Percentiles rank a stretch among this genome's conserved stretches.
Evolutionary conservation across 37 sponge, comb jelly and placozoan species (phyloP).

Genomic region (Theonella swinhoei): DNA sequence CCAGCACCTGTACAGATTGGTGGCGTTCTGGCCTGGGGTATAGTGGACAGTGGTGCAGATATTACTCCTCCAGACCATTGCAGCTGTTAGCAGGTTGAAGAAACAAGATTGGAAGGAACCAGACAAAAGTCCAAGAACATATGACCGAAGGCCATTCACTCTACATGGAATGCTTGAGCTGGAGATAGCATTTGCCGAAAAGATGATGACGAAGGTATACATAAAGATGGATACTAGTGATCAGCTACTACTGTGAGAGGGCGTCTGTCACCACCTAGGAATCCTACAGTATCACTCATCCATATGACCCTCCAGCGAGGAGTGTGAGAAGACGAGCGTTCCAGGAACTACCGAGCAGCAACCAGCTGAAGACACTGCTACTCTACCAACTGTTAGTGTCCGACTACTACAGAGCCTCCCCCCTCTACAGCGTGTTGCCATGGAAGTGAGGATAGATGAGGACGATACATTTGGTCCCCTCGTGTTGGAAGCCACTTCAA

Average conservation of each 20-base stretch:
- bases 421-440: too few relatives aligned
- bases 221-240: slow-evolving; percentile 50
- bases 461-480: too few relatives aligned
- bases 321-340: too few relatives aligned
- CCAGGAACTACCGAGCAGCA: too few relatives aligned
- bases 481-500: too few relatives aligned
- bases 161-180: slow-evolving; percentile 46
- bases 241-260: slow-evolving; percentile 45
- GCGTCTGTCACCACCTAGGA: slow-evolving; percentile 51
- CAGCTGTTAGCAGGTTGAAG: slow-evolving; percentile 7
- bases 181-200: slow-evolving; percentile 26
- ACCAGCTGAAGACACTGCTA: too few relatives aligned
- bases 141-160: slow-evolving; percentile 21
- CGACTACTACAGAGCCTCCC: too few relatives aligned
- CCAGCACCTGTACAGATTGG: slow-evolving; percentile 24
- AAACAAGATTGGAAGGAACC: slow-evolving; percentile 14
- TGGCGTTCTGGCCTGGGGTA: slow-evolving; percentile 28
- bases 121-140: slow-evolving; percentile 30
- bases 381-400: too few relatives aligned
- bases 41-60: slow-evolving; percentile 45
- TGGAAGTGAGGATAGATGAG: too few relatives aligned
- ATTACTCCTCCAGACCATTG: slow-evolving; percentile 29
- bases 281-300: slow-evolving; percentile 43
- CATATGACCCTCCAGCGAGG: too few relatives aligned
- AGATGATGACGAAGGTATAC: slow-evolving; percentile 30